Evolutionary conservation across 2,888 invertebrate species (phyloP).

Genomic region (Cryptus armator): DNA sequence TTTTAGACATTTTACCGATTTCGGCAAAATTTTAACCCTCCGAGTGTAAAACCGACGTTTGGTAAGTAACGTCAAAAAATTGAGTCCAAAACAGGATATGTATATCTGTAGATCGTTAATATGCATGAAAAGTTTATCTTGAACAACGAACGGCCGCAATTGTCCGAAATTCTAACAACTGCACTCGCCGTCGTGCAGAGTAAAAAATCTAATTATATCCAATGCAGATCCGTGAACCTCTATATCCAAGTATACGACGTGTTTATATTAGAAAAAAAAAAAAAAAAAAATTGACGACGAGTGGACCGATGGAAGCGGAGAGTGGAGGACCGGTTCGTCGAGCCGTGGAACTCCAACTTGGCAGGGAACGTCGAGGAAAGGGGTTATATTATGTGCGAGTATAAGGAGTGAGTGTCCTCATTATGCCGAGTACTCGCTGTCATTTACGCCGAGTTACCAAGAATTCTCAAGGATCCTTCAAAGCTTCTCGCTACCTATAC

Average conservation of each 20-base stretch:
- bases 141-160: background rate
- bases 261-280: conserved; percentile 43
- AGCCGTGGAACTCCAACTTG: conserved; percentile 40
- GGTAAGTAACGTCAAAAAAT: too few relatives aligned
- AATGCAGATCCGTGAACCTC: background rate
- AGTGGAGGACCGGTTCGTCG: conserved; percentile 16
- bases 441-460: conserved; percentile 79
- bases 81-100: too few relatives aligned
- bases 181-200: conserved; percentile 9
- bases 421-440: conserved; percentile 77
- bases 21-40: too few relatives aligned
- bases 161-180: background rate
- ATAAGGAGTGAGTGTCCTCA: conserved; percentile 74
- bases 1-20: too few relatives aligned
- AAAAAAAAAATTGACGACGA: conserved; percentile 24
- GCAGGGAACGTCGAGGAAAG: conserved; percentile 40
- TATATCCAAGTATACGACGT: background rate
- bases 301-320: conserved; percentile 4
- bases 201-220: background rate
- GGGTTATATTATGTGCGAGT: conserved; percentile 70
- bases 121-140: too few relatives aligned
- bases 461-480: conserved; percentile 75
- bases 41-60: too few relatives aligned
- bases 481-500: conserved; percentile 69
- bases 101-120: too few relatives aligned